Conservation (phyloP, 2,888 invertebrate genomes). For the Xylocampa areola region DNA sequence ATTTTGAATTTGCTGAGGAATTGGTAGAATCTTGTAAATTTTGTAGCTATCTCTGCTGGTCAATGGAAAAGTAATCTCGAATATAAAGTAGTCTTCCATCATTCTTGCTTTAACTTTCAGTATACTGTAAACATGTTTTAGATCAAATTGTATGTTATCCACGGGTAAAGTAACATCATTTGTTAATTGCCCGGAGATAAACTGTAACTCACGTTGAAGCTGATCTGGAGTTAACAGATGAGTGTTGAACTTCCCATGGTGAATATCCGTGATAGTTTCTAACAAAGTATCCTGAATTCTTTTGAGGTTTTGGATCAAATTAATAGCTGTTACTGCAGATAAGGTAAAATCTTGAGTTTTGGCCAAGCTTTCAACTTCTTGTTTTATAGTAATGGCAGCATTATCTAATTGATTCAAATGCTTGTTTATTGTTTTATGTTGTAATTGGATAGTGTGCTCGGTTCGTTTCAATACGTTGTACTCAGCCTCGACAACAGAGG, state of each 20-base stretch:
- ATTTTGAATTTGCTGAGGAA: constrained; percentile 9
- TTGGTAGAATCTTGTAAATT: constrained; percentile 19
- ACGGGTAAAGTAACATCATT: constrained; percentile 7
- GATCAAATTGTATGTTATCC: constrained; percentile 3
- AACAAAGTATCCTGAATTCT: constrained; percentile 20
- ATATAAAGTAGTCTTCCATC: constrained; percentile 21
- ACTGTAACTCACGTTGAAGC: constrained; percentile 4
- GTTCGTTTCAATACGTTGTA: constrained; percentile 14
- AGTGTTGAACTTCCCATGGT: constrained; percentile 13
- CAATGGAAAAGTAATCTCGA: constrained; percentile 21
- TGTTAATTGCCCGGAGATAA: constrained; percentile 13
- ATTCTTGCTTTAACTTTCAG: constrained; percentile 16
- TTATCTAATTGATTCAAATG: constrained; percentile 14
- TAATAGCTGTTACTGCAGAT: not conserved
- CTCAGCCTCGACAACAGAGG: constrained; percentile 6
- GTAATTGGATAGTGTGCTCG: constrained; percentile 12
- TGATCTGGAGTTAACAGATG: constrained; percentile 16
- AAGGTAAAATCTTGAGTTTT: constrained; percentile 5
- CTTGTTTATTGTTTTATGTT: constrained; percentile 15
- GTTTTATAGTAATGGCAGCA: not conserved
- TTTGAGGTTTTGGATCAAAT: constrained; percentile 7
- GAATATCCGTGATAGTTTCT: constrained; percentile 17
- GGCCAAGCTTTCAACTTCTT: constrained; percentile 2
- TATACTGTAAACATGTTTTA: constrained; percentile 10
- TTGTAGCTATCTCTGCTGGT: constrained; percentile 17